These are phyloP conservation scores for Catostomus latipinnis DNA, from an alignment of 2,797 vertebrate species.

Conservation along the genomic window DNA sequence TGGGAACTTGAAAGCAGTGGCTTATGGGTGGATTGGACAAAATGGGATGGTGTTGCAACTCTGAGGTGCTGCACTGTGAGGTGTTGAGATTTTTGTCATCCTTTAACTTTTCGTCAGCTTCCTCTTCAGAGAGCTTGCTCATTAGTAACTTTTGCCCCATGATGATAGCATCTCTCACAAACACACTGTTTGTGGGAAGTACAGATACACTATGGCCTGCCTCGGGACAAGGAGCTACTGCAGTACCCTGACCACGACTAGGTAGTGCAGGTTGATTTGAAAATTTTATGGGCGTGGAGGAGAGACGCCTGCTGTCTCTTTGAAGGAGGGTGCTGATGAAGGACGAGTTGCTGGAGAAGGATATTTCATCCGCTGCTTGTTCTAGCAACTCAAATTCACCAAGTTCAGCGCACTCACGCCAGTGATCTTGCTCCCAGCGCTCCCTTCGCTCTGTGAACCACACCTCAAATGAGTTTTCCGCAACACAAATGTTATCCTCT, in stretches of 20 bases:
- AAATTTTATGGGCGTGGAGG: conserved; percentile 92
- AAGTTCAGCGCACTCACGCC: conserved; percentile 85
- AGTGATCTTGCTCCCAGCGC: conserved; percentile 82
- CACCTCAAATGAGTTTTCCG: conserved; percentile 81
- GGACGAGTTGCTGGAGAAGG: conserved; percentile 96
- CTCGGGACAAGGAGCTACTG: background rate
- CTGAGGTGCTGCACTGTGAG: conserved; percentile 52
- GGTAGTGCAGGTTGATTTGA: conserved; percentile 61
- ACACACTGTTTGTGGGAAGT: background rate
- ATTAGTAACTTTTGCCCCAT: background rate
- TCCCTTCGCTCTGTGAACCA: conserved; percentile 87
- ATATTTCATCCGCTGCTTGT: conserved; percentile 93
- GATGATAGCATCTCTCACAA: background rate
- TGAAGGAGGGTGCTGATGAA: conserved; percentile 78
- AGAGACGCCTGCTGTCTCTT: conserved; percentile 75
- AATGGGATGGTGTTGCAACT: conserved; percentile 54
- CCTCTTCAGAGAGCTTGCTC: conserved; percentile 23
- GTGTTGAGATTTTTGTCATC: conserved; percentile 46
- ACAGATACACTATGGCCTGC: conserved; percentile 14
- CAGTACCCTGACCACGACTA: background rate
- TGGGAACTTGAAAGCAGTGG: conserved; percentile 63
- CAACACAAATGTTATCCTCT: background rate
- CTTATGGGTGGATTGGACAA: conserved; percentile 37
- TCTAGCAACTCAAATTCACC: conserved; percentile 97
- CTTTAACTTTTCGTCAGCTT: conserved; percentile 17